Conservation (phyloP, 2,888 invertebrate species). For the Hirtodrosophila cameraria region DNA sequence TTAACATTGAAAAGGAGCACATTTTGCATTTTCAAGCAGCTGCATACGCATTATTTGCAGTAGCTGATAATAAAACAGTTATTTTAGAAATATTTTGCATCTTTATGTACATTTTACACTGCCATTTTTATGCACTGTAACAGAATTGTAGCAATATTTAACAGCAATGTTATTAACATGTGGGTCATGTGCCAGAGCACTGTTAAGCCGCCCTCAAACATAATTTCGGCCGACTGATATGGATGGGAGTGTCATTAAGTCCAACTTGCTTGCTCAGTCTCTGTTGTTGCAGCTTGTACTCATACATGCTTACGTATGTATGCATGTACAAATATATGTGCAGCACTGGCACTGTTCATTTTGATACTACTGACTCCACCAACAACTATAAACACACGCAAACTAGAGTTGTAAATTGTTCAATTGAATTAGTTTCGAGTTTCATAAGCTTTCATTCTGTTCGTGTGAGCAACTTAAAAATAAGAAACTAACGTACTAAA, state of each 20-base stretch:
- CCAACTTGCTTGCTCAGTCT: slow-evolving; percentile 21
- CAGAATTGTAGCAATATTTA: background rate
- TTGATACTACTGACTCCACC: slow-evolving; percentile 12
- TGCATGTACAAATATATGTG: background rate
- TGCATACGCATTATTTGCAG: too few species aligned
- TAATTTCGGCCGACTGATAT: slow-evolving; percentile 11
- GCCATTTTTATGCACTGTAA: background rate
- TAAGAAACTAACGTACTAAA: too few species aligned
- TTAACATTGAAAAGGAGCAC: slow-evolving; percentile 26
- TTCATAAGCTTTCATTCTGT: too few species aligned
- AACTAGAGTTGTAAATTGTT: too few species aligned
- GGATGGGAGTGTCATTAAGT: slow-evolving; percentile 43
- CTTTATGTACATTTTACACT: background rate
- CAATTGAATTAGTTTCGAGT: too few species aligned
- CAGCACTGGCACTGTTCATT: slow-evolving; percentile 24
- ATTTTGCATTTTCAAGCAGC: too few species aligned
- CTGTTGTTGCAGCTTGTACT: slow-evolving; percentile 20
- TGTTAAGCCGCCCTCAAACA: slow-evolving; percentile 22
- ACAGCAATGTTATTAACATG: slow-evolving; percentile 27
- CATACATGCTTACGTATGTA: background rate
- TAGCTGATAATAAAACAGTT: too few species aligned
- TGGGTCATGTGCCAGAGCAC: slow-evolving; percentile 34
- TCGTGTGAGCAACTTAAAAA: too few species aligned
- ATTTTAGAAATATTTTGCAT: too few species aligned
- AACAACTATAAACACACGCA: slow-evolving; percentile 23